Percentiles rank a stretch among this genome's conserved stretches.
Evolutionary conservation across 2,797 vertebrate genomes (phyloP).

Genomic region (Psittacula echo): DNA sequence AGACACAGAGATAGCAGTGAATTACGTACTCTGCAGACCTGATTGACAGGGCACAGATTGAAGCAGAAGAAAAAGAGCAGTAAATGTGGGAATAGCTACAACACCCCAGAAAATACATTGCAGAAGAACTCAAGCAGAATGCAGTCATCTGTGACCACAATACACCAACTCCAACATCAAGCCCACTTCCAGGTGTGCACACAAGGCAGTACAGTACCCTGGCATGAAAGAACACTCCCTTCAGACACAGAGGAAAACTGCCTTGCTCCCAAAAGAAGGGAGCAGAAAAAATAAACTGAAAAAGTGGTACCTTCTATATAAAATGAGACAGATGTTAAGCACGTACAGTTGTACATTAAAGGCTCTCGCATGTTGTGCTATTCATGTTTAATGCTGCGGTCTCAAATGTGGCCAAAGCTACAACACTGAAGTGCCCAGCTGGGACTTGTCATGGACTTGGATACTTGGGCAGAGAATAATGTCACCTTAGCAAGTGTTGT

Average conservation of each 20-base stretch:
- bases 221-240: not conserved
- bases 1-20: not conserved
- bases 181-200: not conserved
- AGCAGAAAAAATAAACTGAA: not conserved
- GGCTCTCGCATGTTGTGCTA: not conserved
- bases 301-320: accelerated
- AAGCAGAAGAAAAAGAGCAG: not conserved
- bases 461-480: not conserved
- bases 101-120: not conserved
- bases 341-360: not conserved
- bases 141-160: not conserved
- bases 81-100: not conserved
- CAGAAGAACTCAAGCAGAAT: not conserved
- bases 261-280: not conserved
- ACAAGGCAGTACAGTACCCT: not conserved
- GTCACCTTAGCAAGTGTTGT: not conserved
- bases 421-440: not conserved
- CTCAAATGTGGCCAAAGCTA: not conserved
- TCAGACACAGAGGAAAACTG: not conserved
- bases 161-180: not conserved
- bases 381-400: not conserved
- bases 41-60: not conserved
- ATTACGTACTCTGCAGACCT: not conserved
- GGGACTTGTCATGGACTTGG: not conserved
- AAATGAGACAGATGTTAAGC: not conserved